A percentile compares a stretch with the other conserved stretches of the same genome.
Conservation (phyloP, 2,888 invertebrate species). For the Andrena trimmerana region DNA sequence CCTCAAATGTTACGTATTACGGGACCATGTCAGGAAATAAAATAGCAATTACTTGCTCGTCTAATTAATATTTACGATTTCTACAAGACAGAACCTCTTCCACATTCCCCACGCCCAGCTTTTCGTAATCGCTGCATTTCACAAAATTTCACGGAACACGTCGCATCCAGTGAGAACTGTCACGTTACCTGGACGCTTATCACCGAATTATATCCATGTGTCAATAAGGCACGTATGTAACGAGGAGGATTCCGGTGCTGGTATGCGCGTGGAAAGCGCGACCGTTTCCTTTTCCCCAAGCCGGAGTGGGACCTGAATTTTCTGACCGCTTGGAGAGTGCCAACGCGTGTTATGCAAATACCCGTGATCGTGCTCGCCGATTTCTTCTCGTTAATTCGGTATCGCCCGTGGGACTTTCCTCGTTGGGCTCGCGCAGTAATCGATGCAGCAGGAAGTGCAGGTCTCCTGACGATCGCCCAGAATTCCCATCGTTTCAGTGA, state of each 20-base stretch:
- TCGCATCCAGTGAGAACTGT: not conserved
- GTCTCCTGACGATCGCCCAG: not conserved
- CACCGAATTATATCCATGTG: slow-evolving; percentile 35
- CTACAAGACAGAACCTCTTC: not conserved
- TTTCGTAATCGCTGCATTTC: not conserved
- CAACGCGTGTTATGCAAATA: slow-evolving; percentile 44
- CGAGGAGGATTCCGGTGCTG: not conserved
- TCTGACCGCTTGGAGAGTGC: slow-evolving; percentile 27
- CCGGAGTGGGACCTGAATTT: slow-evolving; percentile 38
- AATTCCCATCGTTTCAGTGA: not conserved
- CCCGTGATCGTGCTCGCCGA: slow-evolving; percentile 26
- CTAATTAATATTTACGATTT: not conserved
- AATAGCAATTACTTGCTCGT: not conserved
- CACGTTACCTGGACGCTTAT: slow-evolving; percentile 3
- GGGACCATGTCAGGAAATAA: not conserved
- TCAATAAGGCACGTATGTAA: slow-evolving; percentile 30
- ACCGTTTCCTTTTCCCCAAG: slow-evolving; percentile 22
- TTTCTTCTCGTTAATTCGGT: slow-evolving; percentile 49
- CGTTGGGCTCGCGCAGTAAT: not conserved
- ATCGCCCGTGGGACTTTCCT: slow-evolving; percentile 17
- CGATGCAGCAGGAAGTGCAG: not conserved
- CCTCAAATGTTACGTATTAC: not conserved
- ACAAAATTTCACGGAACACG: not conserved
- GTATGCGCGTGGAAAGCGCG: slow-evolving; percentile 30
- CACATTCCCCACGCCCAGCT: not conserved